These are phyloP conservation scores for Cacajao melanocephalus DNA, from an alignment of 2,797 vertebrate species.

Conservation along the genomic window DNA sequence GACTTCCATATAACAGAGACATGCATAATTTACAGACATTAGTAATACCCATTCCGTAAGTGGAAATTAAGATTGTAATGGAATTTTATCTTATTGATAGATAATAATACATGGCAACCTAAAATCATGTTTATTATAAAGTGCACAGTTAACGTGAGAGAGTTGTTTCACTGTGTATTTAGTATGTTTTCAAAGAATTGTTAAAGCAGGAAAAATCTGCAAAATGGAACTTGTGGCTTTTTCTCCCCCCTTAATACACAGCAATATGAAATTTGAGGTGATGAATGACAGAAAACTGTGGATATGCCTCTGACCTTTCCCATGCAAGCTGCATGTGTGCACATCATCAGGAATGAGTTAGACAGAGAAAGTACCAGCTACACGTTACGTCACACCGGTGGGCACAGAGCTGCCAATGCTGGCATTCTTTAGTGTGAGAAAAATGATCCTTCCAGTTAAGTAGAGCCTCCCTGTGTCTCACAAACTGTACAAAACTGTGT, in stretches of 20 bases:
- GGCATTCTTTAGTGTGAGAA: slow-evolving; percentile 62
- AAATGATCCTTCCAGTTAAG: slow-evolving; percentile 73
- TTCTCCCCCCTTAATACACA: not conserved
- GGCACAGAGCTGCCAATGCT: slow-evolving; percentile 11
- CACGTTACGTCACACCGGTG: not conserved
- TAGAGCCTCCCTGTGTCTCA: slow-evolving; percentile 63
- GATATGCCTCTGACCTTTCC: not conserved
- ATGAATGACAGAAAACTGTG: not conserved
- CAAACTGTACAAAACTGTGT: slow-evolving; percentile 60
- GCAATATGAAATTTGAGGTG: not conserved
- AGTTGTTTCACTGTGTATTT: not conserved
- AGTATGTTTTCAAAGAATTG: not conserved
- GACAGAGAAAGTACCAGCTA: not conserved
- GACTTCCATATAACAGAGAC: slow-evolving; percentile 77
- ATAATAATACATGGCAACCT: slow-evolving; percentile 61
- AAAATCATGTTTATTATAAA: slow-evolving; percentile 46
- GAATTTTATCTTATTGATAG: slow-evolving; percentile 74
- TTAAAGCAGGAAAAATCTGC: not conserved
- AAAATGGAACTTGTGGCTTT: not conserved
- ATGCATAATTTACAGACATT: slow-evolving; percentile 80
- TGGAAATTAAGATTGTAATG: slow-evolving; percentile 72
- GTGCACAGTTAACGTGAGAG: slow-evolving; percentile 27
- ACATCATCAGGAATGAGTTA: not conserved
- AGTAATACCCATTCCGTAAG: slow-evolving; percentile 71
- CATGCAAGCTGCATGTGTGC: not conserved